A percentile compares a stretch with the other conserved stretches of the same genome.
These are phyloP conservation scores for Chaenodraco wilsoni DNA, from an alignment of 2,797 vertebrate species.

Conservation along the genomic window DNA sequence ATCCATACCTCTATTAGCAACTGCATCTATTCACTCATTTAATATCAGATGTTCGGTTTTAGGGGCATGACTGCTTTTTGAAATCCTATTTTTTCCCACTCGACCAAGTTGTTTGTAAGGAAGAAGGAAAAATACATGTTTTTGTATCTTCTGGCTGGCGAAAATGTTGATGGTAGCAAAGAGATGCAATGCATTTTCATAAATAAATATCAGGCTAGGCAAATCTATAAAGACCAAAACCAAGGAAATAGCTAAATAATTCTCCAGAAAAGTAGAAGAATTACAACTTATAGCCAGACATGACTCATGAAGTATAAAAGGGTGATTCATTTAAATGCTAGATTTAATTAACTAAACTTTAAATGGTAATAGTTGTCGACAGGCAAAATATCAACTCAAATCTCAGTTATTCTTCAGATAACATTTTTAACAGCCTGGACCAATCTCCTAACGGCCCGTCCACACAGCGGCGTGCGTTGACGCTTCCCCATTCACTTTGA, in stretches of 20 bases:
- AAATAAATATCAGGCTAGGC: slow-evolving; percentile 8
- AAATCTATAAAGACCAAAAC: slow-evolving; percentile 3
- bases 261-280: background rate
- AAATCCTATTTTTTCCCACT: too few species aligned
- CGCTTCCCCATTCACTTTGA: too few species aligned
- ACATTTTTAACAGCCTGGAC: slow-evolving; percentile 15
- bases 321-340: background rate
- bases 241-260: background rate
- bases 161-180: slow-evolving; percentile 9
- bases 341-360: background rate
- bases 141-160: background rate
- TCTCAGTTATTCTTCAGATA: slow-evolving; percentile 11
- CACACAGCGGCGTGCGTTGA: too few species aligned
- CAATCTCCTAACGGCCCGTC: slow-evolving; percentile 12
- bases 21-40: background rate
- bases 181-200: background rate
- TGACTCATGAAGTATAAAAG: background rate
- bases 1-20: background rate
- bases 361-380: background rate
- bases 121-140: background rate
- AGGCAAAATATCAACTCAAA: background rate
- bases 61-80: background rate
- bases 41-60: background rate
- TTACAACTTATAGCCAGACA: background rate
- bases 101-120: background rate